phyloP scores from a whole-genome alignment of 2,797 vertebrate species.

The Gorsachius magnificus region DNA sequence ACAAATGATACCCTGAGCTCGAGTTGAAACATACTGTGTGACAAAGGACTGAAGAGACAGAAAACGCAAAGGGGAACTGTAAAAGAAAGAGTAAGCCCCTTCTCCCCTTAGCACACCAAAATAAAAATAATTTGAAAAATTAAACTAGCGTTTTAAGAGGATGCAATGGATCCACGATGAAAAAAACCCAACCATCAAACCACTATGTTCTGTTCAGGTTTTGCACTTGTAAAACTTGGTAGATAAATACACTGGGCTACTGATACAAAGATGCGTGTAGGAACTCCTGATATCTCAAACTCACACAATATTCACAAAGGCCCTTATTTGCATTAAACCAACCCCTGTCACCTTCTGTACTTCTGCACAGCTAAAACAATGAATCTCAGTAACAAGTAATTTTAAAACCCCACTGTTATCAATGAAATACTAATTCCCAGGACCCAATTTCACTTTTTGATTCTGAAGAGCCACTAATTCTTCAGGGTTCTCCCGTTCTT shows the following conservation, averaged over 20 bases:
- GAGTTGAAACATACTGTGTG: accelerated
- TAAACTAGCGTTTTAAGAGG: not conserved
- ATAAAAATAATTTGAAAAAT: not conserved
- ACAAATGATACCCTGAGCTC: accelerated
- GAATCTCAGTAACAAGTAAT: not conserved
- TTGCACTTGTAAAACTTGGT: not conserved
- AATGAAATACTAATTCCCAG: not conserved
- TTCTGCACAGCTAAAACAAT: not conserved
- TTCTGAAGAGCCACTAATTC: not conserved
- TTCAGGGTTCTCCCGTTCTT: not conserved
- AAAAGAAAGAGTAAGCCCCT: not conserved
- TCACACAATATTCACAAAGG: not conserved
- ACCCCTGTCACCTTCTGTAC: not conserved
- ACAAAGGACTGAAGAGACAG: not conserved
- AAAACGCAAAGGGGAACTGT: not conserved
- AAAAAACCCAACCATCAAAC: too few species aligned
- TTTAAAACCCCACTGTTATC: not conserved
- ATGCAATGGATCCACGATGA: not conserved
- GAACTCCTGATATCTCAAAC: not conserved
- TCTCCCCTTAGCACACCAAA: not conserved
- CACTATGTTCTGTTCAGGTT: not conserved
- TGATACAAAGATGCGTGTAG: accelerated
- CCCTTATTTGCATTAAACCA: not conserved
- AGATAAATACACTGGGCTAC: not conserved
- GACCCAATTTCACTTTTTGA: not conserved